phyloP scores from a whole-genome alignment of 2,113 vertebrate species.

The Rutilus rutilus region DNA sequence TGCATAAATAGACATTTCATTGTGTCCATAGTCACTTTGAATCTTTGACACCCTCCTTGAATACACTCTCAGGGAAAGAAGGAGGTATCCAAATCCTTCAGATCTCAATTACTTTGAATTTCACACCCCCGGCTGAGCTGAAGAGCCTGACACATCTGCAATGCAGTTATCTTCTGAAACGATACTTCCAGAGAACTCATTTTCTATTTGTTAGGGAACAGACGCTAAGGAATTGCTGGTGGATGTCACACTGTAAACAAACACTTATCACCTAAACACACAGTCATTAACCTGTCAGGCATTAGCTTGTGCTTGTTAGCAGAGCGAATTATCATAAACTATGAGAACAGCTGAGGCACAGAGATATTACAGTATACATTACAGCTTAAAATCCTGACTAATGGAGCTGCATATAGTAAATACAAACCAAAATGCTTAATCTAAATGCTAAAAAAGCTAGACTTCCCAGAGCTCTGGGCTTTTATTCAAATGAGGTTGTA shows the following conservation, averaged over 20 bases:
- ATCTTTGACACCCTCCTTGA: not conserved
- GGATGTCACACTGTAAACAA: constrained; percentile 37
- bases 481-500: not conserved
- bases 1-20: not conserved
- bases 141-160: constrained; percentile 24
- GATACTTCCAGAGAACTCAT: constrained; percentile 25
- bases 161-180: constrained; percentile 34
- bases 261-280: constrained; percentile 46
- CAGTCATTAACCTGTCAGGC: constrained; percentile 40
- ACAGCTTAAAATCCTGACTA: not conserved
- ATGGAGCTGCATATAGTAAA: not conserved
- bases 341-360: constrained; percentile 25
- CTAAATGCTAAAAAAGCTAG: not conserved
- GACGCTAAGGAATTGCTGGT: constrained; percentile 31
- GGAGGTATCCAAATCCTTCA: not conserved
- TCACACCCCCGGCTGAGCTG: constrained; percentile 9
- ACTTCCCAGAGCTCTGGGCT: not conserved
- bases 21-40: not conserved
- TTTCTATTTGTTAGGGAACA: constrained; percentile 41
- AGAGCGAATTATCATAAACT: constrained; percentile 13
- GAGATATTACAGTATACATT: constrained; percentile 32
- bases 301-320: constrained; percentile 34
- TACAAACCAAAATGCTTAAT: constrained; percentile 1
- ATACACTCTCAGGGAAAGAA: constrained; percentile 11
- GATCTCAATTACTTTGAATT: constrained; percentile 37